phyloP scores from a whole-genome alignment of 2,797 vertebrate species.

The Neosalanx taihuensis region DNA sequence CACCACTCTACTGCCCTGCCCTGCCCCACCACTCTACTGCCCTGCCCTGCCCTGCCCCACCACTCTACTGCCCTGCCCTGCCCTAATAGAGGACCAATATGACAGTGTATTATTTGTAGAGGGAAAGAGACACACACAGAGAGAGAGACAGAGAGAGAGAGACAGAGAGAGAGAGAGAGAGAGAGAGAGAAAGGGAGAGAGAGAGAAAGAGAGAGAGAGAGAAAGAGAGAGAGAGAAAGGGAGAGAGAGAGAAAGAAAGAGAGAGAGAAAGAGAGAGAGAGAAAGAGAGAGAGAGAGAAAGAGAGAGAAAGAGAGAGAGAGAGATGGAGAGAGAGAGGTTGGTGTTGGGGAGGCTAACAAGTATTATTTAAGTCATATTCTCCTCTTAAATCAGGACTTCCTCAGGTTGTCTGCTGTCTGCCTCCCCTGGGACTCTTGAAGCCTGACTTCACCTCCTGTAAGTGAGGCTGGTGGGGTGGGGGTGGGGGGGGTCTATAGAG shows the following conservation, averaged over 20 bases:
- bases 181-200: no score
- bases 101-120: no score
- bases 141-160: no score
- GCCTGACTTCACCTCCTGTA: conserved; percentile 43
- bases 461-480: conserved; percentile 27
- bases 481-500: conserved; percentile 13
- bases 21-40: no score
- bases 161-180: no score
- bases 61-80: no score
- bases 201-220: no score
- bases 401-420: conserved; percentile 50
- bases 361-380: conserved; percentile 58
- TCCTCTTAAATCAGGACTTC: conserved; percentile 67
- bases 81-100: no score
- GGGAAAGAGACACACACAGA: no score
- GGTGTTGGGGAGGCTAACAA: conserved; percentile 25
- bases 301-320: background rate
- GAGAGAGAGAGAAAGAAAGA: background rate
- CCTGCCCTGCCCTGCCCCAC: no score
- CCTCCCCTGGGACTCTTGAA: conserved; percentile 43
- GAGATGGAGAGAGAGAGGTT: conserved; percentile 1
- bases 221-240: no score
- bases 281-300: background rate
- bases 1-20: no score
- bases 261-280: background rate